A percentile compares a stretch with the other conserved stretches of the same genome.
Evolutionary conservation across 2,888 invertebrate genomes (phyloP).

Genomic region (Syrphus vitripennis): DNA sequence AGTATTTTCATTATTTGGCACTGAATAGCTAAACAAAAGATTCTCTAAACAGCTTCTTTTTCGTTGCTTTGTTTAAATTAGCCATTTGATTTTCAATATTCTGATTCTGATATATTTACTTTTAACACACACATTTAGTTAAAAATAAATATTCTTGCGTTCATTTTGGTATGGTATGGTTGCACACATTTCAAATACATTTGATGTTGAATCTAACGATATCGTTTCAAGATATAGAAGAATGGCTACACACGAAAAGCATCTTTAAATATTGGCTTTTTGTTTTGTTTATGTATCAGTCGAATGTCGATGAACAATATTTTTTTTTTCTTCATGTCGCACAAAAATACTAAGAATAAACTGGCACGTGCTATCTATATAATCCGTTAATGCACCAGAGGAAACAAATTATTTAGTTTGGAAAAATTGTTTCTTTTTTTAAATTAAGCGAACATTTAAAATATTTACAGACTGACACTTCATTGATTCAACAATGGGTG

Average conservation of each 20-base stretch:
- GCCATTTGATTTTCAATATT: not conserved
- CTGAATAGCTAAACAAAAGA: conserved; percentile 13
- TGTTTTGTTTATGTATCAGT: conserved; percentile 12
- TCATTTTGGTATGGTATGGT: not conserved
- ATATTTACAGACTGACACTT: too few relatives aligned
- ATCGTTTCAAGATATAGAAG: not conserved
- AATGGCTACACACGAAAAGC: not conserved
- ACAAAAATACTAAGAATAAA: not conserved
- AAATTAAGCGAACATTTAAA: too few relatives aligned
- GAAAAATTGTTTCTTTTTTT: too few relatives aligned
- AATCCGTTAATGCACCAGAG: too few relatives aligned
- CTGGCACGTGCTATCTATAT: not conserved
- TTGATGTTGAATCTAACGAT: not conserved
- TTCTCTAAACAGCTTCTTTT: not conserved
- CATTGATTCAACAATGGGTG: too few relatives aligned
- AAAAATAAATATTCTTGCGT: conserved; percentile 7
- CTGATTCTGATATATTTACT: not conserved
- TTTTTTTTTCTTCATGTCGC: not conserved
- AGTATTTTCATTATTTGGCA: conserved; percentile 26
- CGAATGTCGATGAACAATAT: not conserved
- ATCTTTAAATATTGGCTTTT: conserved; percentile 14
- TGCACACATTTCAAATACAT: conserved; percentile 3
- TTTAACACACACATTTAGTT: conserved; percentile 15
- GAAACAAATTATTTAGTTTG: too few relatives aligned
- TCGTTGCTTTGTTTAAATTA: conserved; percentile 1